Evolutionary conservation across 2,797 vertebrate genomes (phyloP).

Genomic region (Labeo calbasu): DNA sequence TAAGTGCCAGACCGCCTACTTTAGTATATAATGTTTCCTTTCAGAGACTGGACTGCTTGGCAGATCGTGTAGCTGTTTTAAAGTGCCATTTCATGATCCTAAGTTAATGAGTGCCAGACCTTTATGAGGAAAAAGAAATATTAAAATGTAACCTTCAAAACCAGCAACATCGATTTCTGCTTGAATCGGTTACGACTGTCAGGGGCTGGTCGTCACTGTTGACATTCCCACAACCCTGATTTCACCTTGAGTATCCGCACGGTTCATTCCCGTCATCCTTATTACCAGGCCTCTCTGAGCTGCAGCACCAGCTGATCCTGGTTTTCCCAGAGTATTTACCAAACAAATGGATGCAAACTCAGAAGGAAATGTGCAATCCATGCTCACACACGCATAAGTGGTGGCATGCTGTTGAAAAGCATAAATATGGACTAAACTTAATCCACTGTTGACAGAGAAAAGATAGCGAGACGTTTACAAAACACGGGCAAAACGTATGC

Average conservation of each 20-base stretch:
- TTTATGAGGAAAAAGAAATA: conserved; percentile 46
- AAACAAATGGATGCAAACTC: conserved; percentile 1
- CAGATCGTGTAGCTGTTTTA: conserved; percentile 16
- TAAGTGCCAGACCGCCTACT: not conserved
- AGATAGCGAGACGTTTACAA: conserved; percentile 75
- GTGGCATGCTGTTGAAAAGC: conserved; percentile 1
- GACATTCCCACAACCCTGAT: conserved; percentile 24
- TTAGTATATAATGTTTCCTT: conserved; percentile 15
- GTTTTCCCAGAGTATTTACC: conserved; percentile 12
- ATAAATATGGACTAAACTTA: conserved; percentile 33
- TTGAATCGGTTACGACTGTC: conserved; percentile 36
- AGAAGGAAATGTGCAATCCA: conserved; percentile 25
- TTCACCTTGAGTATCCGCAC: conserved; percentile 40
- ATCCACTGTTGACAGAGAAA: conserved; percentile 60
- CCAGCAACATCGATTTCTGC: not conserved
- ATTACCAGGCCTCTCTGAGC: conserved; percentile 9
- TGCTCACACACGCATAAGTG: conserved; percentile 13
- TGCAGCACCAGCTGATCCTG: conserved; percentile 6
- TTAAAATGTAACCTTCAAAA: conserved; percentile 54
- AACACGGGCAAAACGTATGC: conserved; percentile 63
- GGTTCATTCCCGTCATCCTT: not conserved
- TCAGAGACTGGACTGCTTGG: conserved; percentile 12
- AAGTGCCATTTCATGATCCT: not conserved
- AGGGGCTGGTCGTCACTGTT: conserved; percentile 16
- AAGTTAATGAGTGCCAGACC: conserved; percentile 58